Evolutionary conservation across 2,797 vertebrate species (phyloP), one percentile per base, ranked within the genome.

Genomic region (Macrochelys suwanniensis): DNA sequence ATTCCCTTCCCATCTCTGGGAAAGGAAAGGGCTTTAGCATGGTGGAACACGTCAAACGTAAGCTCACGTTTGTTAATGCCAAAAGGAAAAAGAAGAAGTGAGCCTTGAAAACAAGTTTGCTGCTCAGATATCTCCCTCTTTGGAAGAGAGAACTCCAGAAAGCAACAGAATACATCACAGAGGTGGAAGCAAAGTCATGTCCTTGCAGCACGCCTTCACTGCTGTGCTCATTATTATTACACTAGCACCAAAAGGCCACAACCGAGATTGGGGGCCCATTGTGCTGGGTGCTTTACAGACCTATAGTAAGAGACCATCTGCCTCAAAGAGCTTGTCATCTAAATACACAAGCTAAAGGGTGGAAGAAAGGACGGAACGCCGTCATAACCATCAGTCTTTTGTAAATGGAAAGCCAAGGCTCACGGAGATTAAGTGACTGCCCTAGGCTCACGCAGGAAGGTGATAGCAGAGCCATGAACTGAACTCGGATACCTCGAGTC

Each of bases 1-100:
- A 94, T 78, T 83, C 65, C 82, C 16, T 85, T 92, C 88, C 81
- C 37, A 89, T 87, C 84, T 93, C 80, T 45, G 76, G 85, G 82
- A 80, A 84, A 94, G 80, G 23, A 87, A 92, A 65, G 54, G 78
- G 87, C 88, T 89, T 89, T 42, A 93, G 49, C 88, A 84, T 0
- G 86, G 88, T 51, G 78, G 78, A 95, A 90, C 92, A 94, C 80
- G 78, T 95, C 74, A 94, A 95, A 96, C 86, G 78, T 84, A 87
- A 93, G 74, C 59, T 89, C 12, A 2, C 80, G 85, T 84, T 86
- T 91, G 90, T 89, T 91, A 93, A 91, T 47, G 89, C 37, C 86
- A 80, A 87, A 57, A 87, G 92, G 95, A 93, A 89, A 13, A 45
- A 89, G 33, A 90, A 94, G 26, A 96, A 87, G 85, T 28, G 65